Base-by-base conservation (phyloP, 2,888 invertebrate species). In the Cataglyphis rosenhaueri region DNA sequence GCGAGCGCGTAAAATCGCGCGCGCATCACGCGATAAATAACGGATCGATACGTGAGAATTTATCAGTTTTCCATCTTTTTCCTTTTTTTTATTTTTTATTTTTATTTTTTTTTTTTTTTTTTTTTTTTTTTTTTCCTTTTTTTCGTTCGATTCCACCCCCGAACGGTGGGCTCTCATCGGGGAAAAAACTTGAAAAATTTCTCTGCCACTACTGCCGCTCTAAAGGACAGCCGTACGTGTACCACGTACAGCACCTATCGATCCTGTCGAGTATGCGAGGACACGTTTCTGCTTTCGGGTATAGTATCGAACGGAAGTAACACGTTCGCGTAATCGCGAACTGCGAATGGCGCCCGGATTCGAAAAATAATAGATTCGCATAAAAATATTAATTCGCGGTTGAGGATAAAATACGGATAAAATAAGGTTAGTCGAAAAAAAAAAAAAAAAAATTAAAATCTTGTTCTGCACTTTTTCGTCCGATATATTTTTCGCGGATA, bases 151-250 rank as follows among this genome's bases (percentile, higher is more conserved):
- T 81, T 81, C 65, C 64, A 44, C 76, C 44, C 78, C 59, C 78
- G 78, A 21, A 65, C 78, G 55, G 32, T 44, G 57, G 64, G 35
- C 81, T 78, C 78, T 81, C 78, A 82, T 79, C 61, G 75, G 65
- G 83, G 83, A 83, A 83, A 84, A 84, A 70, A 68, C 55, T 62
- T 68, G 83, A 76, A 75, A 84, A 84, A 84, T 84, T 83, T 75
- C 68, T 84, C 84, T 76, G 83, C 65, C 84, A 75, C 57, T 82
- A 59, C 61, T 29, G 74, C 59, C 83, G 61, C 52, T 66, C 82
- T 62, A 61, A 68, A 66, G 66, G 74, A 73, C 66, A 75, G 84
- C 62, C 64, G 75, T 75, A 82, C 84, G 82, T 83, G 83, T 61
- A 70, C 62, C 73, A 68, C 82, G 82, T 66, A 75, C 52, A 61